A percentile compares a stretch with the other conserved stretches of the same genome.
Evolutionary conservation across 2,113 vertebrate species (phyloP).

Genomic region (Boleophthalmus pectinirostris): DNA sequence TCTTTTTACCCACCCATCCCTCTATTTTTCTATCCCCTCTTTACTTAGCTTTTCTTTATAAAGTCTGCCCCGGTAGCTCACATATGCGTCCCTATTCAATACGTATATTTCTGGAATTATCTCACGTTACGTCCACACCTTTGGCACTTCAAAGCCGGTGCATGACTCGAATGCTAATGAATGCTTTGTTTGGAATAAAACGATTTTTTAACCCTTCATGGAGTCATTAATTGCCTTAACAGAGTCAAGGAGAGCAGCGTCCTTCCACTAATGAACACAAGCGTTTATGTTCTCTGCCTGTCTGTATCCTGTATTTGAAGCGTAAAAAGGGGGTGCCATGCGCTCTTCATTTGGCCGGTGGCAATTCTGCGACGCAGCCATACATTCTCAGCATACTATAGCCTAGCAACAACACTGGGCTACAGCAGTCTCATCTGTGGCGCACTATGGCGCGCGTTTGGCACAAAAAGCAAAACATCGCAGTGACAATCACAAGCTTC

Average conservation of each 20-base stretch:
- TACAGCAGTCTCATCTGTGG: not conserved
- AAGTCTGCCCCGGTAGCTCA: conserved; percentile 44
- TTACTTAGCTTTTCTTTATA: conserved; percentile 48
- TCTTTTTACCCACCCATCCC: conserved; percentile 45
- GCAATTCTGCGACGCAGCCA: conserved; percentile 55
- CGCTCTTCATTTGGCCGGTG: conserved; percentile 56
- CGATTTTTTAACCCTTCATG: conserved; percentile 1
- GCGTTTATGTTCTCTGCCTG: conserved; percentile 44
- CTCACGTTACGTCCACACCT: conserved; percentile 2
- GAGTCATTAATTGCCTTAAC: not conserved
- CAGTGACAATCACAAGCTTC: conserved; percentile 71
- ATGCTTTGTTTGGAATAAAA: not conserved
- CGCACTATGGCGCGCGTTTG: conserved; percentile 47
- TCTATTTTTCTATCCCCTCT: conserved; percentile 38
- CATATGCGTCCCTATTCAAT: conserved; percentile 24
- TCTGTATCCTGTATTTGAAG: conserved; percentile 52
- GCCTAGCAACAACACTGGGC: not conserved
- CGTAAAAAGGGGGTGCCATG: not conserved
- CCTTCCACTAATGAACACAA: not conserved
- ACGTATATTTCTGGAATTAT: not conserved
- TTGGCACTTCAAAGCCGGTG: not conserved
- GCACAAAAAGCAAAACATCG: conserved; percentile 44
- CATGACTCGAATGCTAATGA: conserved; percentile 11
- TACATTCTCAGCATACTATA: not conserved
- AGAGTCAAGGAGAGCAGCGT: not conserved